These are phyloP conservation scores for Cardiocondyla obscurior DNA, from an alignment of 1,140 invertebrate genomes.

Conservation along the genomic window DNA sequence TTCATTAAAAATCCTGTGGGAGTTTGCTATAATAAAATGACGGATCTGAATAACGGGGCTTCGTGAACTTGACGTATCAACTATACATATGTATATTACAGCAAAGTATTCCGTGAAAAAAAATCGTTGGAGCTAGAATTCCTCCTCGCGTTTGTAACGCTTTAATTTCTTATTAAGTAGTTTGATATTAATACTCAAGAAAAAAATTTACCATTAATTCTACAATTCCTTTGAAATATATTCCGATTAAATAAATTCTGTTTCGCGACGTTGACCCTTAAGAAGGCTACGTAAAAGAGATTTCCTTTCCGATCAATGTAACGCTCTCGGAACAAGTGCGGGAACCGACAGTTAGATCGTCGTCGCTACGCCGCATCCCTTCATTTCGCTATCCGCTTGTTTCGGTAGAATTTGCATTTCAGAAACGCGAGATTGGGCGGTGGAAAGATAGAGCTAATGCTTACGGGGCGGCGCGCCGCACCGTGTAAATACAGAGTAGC, in stretches of 20 bases:
- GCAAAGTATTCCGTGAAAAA: neutral
- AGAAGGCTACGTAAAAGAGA: neutral
- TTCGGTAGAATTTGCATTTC: constrained; percentile 79
- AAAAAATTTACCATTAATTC: too few relatives aligned
- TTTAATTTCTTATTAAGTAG: too few relatives aligned
- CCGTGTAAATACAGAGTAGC: constrained; percentile 81
- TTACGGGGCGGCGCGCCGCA: constrained; percentile 64
- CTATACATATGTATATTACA: neutral
- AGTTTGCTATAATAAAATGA: constrained; percentile 13
- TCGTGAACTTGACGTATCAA: constrained; percentile 8
- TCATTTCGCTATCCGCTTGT: constrained; percentile 77
- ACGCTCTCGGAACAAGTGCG: constrained; percentile 57
- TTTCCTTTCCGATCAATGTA: constrained; percentile 1
- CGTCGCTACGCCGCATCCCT: constrained; percentile 72
- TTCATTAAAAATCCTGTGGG: neutral
- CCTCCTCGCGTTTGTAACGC: neutral
- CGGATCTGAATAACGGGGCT: neutral
- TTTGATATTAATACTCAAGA: neutral
- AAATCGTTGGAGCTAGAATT: neutral
- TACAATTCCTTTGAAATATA: too few relatives aligned
- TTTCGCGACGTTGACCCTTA: neutral
- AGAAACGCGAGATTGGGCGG: constrained; percentile 77
- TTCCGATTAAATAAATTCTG: neutral
- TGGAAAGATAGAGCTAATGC: constrained; percentile 78
- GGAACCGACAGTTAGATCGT: constrained; percentile 72